A percentile compares a stretch with the other conserved stretches of the same genome.
Conservation (phyloP, 2,888 invertebrate species). For the Mechanitis messenoides region DNA sequence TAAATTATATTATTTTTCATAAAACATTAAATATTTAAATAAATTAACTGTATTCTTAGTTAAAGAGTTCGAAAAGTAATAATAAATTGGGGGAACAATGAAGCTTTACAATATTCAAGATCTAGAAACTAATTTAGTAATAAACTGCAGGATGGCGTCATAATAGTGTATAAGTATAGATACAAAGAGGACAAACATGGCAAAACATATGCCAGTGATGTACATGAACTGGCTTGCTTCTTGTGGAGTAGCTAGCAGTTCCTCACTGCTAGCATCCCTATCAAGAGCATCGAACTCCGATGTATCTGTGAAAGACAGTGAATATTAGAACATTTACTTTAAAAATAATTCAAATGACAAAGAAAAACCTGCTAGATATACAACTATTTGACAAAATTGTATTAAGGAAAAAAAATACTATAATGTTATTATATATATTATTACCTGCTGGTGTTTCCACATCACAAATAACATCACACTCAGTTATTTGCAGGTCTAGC, state of each 20-base stretch:
- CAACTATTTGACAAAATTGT: background rate
- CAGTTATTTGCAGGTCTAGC: constrained; percentile 84
- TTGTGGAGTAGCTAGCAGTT: constrained; percentile 70
- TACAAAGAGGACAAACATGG: constrained; percentile 78
- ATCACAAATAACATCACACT: constrained; percentile 82
- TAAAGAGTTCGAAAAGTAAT: background rate
- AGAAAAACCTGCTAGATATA: background rate
- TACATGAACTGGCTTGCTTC: constrained; percentile 79
- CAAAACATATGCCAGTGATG: constrained; percentile 77
- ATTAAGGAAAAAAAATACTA: no score
- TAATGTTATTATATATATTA: background rate
- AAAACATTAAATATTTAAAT: background rate
- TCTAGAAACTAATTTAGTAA: constrained; percentile 49
- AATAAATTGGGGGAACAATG: constrained; percentile 1
- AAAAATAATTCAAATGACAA: background rate
- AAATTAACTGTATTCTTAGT: constrained; percentile 1
- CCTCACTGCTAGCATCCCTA: constrained; percentile 69
- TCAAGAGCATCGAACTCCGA: constrained; percentile 72
- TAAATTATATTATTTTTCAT: no score
- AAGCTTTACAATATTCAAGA: constrained; percentile 30
- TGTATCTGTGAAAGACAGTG: constrained; percentile 44
- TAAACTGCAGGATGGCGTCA: constrained; percentile 48
- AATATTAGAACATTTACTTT: background rate
- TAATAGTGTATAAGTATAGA: constrained; percentile 80
- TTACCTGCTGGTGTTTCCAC: constrained; percentile 87